Evolutionary conservation across 1,140 invertebrate genomes (phyloP), one percentile per base, ranked within the genome.

Genomic region (Drosophila tropicalis): DNA sequence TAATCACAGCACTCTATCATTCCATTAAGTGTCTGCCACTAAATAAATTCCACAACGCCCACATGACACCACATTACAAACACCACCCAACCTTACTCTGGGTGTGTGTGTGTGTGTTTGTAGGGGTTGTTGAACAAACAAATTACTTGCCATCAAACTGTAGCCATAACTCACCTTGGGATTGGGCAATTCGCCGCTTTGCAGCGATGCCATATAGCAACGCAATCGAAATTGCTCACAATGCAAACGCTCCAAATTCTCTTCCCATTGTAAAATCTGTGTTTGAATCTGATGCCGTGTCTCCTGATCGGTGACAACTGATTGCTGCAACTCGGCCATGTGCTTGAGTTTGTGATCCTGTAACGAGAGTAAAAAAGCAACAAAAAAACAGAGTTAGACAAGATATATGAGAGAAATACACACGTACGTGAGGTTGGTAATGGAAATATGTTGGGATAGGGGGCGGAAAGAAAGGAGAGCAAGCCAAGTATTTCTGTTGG

Each of bases 321-420:
- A 97, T 93, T 98, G 95, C 92, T 99, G 98, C 78, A 99, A 94
- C 92, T 99, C 98, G 5, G 98, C 98, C 98, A 99, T 99, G 91
- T 99, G 98, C 92, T 98, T 98, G 93, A 99, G 93, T 92, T 99
- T 99, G 83, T 97, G 96, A 93, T 99, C 98, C 98, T 99, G 93
- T 15, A 75, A 93, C 89, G 66, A 85, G 79, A 17, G 9, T 56
- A 34, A 68, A 34, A 32, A 19, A 7, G 19, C 19, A 29, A 19
- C 65, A 47, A 70, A 29, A 60, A 32, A 56, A 72, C 62, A 73
- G 54, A 70, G 69, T 89, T 84, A 87, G 69, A 22, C 17, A 51
- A 51, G 17, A 51, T 51, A 19, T 51, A 51, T 19, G 62, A 17
- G 55, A 72, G 41, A 44, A 39, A 69, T 61, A 67, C 70, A 47